Conservation (phyloP, 37 sponge, comb jelly and placozoan genomes). For the Haliclona indistincta region DNA sequence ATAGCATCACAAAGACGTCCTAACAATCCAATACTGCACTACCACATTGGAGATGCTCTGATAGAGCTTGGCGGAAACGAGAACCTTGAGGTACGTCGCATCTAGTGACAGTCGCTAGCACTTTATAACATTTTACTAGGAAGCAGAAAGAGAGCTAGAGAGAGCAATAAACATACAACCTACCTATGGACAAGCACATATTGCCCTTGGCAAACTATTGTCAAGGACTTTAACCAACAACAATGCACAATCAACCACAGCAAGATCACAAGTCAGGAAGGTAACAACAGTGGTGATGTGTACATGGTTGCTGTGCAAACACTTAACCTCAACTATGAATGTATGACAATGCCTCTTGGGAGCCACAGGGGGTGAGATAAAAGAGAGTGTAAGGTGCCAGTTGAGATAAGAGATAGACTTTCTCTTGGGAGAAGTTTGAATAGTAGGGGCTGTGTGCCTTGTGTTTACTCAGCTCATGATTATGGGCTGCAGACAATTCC, state of each 20-base stretch:
- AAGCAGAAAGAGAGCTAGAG: slow-evolving; percentile 15
- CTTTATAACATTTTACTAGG: slow-evolving; percentile 1
- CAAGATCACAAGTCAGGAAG: not conserved
- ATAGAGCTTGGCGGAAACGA: slow-evolving; percentile 26
- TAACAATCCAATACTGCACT: slow-evolving; percentile 18
- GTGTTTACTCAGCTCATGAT: too few species aligned
- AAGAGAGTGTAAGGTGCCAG: too few species aligned
- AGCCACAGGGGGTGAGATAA: too few species aligned
- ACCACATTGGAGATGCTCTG: slow-evolving; percentile 51
- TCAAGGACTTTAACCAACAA: slow-evolving; percentile 11
- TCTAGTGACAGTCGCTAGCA: not conserved
- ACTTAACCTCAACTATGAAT: too few species aligned
- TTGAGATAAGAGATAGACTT: too few species aligned
- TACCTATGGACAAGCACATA: slow-evolving; percentile 20
- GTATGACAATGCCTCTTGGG: too few species aligned
- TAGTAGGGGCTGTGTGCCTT: too few species aligned
- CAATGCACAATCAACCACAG: not conserved
- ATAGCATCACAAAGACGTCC: slow-evolving; percentile 48
- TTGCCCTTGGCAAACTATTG: slow-evolving; percentile 35
- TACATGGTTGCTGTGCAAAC: not conserved
- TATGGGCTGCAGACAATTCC: too few species aligned
- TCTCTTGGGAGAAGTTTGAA: too few species aligned
- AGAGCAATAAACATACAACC: slow-evolving; percentile 13
- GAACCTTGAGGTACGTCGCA: slow-evolving; percentile 14
- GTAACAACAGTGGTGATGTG: not conserved